Conservation (phyloP, 2,888 invertebrate species). For the Drosophila vallismaia region DNA sequence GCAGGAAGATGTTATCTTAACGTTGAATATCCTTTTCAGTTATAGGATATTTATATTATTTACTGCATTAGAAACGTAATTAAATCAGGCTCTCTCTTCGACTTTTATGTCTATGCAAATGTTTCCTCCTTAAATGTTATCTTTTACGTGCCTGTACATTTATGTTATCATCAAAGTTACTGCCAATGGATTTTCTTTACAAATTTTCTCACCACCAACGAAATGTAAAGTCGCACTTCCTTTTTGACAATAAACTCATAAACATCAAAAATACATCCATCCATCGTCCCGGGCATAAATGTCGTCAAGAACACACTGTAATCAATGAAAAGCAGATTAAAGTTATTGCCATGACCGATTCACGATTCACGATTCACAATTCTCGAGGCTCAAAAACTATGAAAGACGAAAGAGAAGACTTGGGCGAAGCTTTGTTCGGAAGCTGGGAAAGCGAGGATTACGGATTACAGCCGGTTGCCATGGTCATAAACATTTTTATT, state of each 20-base stretch:
- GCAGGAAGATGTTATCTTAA: background rate
- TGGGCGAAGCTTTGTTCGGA: conserved; percentile 31
- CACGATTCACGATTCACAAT: background rate
- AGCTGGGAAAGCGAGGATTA: conserved; percentile 22
- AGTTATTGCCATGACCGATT: conserved; percentile 38
- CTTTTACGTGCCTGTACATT: conserved; percentile 3
- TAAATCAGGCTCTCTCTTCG: background rate
- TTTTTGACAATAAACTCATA: conserved; percentile 10
- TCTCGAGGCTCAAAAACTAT: conserved; percentile 7
- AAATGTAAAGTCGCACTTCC: conserved; percentile 6
- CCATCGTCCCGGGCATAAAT: conserved; percentile 25
- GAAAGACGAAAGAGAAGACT: conserved; percentile 10
- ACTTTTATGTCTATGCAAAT: conserved; percentile 1
- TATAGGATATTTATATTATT: background rate
- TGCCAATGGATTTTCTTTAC: background rate
- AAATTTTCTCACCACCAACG: background rate
- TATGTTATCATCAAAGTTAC: background rate
- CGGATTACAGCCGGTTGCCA: conserved; percentile 44
- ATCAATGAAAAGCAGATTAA: conserved; percentile 38
- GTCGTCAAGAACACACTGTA: conserved; percentile 10
- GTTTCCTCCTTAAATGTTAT: background rate
- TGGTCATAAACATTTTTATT: conserved; percentile 38
- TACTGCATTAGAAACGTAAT: background rate
- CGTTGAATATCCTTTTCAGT: background rate
- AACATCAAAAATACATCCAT: conserved; percentile 19